Conservation (phyloP, 2,113 vertebrate genomes). For the Fregetta grallaria region DNA sequence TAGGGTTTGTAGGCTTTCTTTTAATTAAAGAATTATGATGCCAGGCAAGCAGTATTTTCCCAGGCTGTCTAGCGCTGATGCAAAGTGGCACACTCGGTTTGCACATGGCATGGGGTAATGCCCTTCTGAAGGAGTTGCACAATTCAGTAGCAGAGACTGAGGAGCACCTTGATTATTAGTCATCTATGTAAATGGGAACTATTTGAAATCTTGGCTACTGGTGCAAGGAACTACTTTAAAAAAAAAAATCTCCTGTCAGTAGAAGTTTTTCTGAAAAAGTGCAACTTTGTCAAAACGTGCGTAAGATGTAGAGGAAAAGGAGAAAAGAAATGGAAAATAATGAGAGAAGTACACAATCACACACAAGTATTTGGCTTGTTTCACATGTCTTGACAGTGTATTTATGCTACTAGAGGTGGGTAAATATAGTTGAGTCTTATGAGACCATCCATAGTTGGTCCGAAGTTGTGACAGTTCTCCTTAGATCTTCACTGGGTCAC, state of each 20-base stretch:
- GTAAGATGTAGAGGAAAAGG: neutral
- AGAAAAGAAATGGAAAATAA: neutral
- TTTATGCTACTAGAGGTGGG: neutral
- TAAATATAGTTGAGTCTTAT: neutral
- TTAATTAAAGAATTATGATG: neutral
- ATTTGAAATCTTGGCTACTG: neutral
- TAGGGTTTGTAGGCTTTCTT: neutral
- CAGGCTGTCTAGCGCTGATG: slow-evolving; percentile 15
- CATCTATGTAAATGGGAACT: neutral
- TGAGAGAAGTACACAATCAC: neutral
- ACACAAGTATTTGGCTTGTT: neutral
- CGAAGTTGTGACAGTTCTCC: neutral
- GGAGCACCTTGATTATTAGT: neutral
- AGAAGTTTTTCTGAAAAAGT: neutral
- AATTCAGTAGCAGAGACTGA: neutral
- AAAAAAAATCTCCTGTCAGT: neutral
- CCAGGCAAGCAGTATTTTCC: neutral
- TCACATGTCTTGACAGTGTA: neutral
- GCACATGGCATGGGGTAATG: neutral
- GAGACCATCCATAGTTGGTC: neutral
- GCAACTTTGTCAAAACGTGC: neutral
- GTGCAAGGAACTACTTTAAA: neutral
- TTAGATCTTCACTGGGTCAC: neutral
- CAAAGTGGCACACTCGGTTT: neutral
- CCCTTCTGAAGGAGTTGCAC: neutral